phyloP scores from a whole-genome alignment of 2,888 invertebrate species.

The Eristalis tenax region DNA sequence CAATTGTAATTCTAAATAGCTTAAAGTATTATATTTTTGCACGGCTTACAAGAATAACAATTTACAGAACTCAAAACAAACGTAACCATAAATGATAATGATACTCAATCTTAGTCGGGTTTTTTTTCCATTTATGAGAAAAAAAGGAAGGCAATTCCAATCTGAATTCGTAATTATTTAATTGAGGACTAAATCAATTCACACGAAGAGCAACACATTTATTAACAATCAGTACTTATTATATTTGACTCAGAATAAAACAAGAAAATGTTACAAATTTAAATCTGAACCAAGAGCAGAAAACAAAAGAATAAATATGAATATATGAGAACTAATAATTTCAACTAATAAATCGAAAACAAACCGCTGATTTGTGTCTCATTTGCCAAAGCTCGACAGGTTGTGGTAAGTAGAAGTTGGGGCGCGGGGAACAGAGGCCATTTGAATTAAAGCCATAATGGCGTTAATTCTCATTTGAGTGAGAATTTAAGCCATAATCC shows the following conservation, averaged over 20 bases:
- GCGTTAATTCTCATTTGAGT: too few relatives aligned
- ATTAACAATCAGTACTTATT: constrained; percentile 64
- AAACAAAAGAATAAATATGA: background rate
- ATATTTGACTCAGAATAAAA: constrained; percentile 57
- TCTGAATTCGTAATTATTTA: constrained; percentile 37
- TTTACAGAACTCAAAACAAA: constrained; percentile 1
- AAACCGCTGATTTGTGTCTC: constrained; percentile 28
- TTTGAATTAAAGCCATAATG: too few relatives aligned
- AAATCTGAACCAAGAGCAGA: constrained; percentile 49
- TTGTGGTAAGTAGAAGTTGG: too few relatives aligned
- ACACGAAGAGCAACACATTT: constrained; percentile 27
- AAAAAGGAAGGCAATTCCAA: constrained; percentile 35
- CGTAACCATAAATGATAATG: constrained; percentile 7
- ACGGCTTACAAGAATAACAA: constrained; percentile 42
- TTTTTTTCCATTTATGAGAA: constrained; percentile 11
- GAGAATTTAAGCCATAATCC: too few relatives aligned
- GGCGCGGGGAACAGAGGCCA: too few relatives aligned
- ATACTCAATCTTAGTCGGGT: constrained; percentile 44
- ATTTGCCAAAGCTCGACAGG: background rate
- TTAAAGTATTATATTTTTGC: constrained; percentile 66
- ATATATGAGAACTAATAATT: constrained; percentile 9
- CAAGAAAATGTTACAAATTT: constrained; percentile 48
- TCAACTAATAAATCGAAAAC: constrained; percentile 62
- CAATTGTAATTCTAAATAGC: constrained; percentile 49
- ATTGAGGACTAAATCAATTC: constrained; percentile 9